Evolutionary conservation across 2,113 vertebrate species (phyloP), one percentile per base, ranked within the genome.

Genomic region (Tautogolabrus adspersus): DNA sequence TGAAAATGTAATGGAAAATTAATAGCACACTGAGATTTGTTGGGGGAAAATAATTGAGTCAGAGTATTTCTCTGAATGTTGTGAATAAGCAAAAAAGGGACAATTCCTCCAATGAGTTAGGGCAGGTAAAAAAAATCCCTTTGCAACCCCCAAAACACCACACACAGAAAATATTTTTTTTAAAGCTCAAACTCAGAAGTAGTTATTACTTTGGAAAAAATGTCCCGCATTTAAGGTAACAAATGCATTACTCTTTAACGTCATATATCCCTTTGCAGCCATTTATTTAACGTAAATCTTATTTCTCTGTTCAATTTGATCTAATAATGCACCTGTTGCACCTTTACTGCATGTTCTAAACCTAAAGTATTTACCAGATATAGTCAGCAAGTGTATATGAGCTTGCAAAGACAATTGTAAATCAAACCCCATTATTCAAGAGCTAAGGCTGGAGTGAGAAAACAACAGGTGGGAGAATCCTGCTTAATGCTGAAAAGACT

Each of bases 1-100:
- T 83, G 71, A 84, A 86, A 91, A 85, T 88, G 88, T 89, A 88
- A 91, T 92, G 91, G 88, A 91, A 91, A 90, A 87, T 70, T 72
- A 83, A 88, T 75, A 71, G 72, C 40, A 44, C 65, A 19, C 21
- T 16, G 34, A 80, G 78, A 84, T 87, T 71, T 77, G 3, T 52
- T 64, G 30, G 77, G 67, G 80, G 82, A 90, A 84, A 82, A 88
- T 74, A 46, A 80, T 66, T 10, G 42, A 56, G 75, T 65, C 47
- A 42, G 66, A 42, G 59, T 18, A 34, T 85, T 87, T 72, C 60
- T 65, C 22, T 57, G 66, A 44, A 64, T 71, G 81, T 55, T 77
- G 37, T 65, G 56, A 37, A 64, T 38, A 54, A 73, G 42, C 40
- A 78, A 85, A 82, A 65, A 21, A 67, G 40, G 11, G 65, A 70